These are phyloP conservation scores for Scaptomyza caliginosa DNA, from an alignment of 2,888 invertebrate species.

Conservation along the genomic window DNA sequence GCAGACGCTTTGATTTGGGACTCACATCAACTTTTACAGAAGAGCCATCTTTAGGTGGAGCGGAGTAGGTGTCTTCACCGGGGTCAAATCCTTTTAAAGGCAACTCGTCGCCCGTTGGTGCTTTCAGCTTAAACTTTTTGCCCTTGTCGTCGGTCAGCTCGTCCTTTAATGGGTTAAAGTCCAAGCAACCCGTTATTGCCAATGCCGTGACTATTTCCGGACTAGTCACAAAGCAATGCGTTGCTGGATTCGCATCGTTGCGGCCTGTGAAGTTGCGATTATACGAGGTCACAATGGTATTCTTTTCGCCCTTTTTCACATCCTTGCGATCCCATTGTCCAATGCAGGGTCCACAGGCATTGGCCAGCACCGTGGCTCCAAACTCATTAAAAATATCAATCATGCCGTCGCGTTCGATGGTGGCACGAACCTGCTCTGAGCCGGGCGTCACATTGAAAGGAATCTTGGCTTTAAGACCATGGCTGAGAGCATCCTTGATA, in stretches of 20 bases:
- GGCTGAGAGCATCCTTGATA: slow-evolving; percentile 93
- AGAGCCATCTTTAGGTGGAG: slow-evolving; percentile 87
- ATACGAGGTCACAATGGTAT: slow-evolving; percentile 99
- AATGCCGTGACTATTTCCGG: slow-evolving; percentile 98
- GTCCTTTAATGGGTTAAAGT: slow-evolving; percentile 97
- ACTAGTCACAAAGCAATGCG: slow-evolving; percentile 97
- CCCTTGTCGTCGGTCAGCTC: slow-evolving; percentile 92
- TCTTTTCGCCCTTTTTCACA: slow-evolving; percentile 99
- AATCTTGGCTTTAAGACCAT: slow-evolving; percentile 96
- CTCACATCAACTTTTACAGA: slow-evolving; percentile 91
- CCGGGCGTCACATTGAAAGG: slow-evolving; percentile 99
- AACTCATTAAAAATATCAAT: slow-evolving; percentile 93
- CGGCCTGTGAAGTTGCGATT: slow-evolving; percentile 99
- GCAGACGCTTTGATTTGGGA: slow-evolving; percentile 94
- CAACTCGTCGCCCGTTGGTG: slow-evolving; percentile 95
- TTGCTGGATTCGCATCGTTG: slow-evolving; percentile 98
- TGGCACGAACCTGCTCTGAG: slow-evolving; percentile 98
- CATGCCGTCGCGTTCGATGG: slow-evolving; percentile 98
- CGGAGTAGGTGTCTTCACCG: slow-evolving; percentile 97
- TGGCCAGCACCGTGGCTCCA: slow-evolving; percentile 97
- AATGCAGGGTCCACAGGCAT: slow-evolving; percentile 99
- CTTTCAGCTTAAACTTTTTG: slow-evolving; percentile 93
- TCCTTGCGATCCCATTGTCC: slow-evolving; percentile 99
- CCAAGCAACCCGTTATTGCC: slow-evolving; percentile 93
- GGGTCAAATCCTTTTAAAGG: slow-evolving; percentile 98